These are phyloP conservation scores for Phyllostomus discolor DNA, from an alignment of 2,113 vertebrate genomes.

Conservation along the genomic window DNA sequence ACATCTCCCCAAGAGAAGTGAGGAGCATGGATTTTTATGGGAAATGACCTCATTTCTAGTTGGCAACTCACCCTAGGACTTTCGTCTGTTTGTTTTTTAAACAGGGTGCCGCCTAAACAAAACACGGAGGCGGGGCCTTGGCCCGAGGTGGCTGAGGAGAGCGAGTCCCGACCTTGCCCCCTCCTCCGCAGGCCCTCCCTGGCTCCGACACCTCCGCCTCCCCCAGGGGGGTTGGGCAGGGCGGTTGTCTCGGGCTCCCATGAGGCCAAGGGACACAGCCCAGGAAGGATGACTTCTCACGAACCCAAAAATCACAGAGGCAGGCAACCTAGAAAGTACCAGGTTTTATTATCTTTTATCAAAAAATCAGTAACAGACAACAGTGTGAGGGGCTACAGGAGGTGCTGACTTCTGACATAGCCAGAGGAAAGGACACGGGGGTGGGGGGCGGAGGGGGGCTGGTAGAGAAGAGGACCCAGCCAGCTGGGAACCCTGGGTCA, in stretches of 20 bases:
- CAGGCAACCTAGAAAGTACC: conserved; percentile 79
- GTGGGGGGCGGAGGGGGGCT: too few species aligned
- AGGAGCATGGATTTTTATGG: background rate
- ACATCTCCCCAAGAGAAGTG: background rate
- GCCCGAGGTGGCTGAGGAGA: background rate
- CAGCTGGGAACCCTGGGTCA: conserved; percentile 35
- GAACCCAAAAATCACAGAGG: background rate
- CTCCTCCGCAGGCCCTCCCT: background rate
- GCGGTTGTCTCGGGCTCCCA: background rate
- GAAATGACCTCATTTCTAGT: background rate
- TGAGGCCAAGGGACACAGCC: background rate
- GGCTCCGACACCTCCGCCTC: background rate
- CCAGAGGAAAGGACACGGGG: background rate
- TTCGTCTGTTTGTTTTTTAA: background rate
- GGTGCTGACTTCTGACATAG: conserved; percentile 6
- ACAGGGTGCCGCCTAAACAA: background rate
- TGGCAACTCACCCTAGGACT: background rate
- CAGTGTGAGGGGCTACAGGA: conserved; percentile 67
- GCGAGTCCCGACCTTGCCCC: rapidly evolving
- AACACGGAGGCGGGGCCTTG: background rate
- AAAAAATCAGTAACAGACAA: conserved; percentile 79
- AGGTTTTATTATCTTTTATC: conserved; percentile 81
- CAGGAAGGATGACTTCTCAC: background rate
- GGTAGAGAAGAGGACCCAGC: conserved; percentile 40
- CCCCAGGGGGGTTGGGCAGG: background rate